Evolutionary conservation across 2,888 invertebrate species (phyloP).

Genomic region (Ariolimax columbianus): DNA sequence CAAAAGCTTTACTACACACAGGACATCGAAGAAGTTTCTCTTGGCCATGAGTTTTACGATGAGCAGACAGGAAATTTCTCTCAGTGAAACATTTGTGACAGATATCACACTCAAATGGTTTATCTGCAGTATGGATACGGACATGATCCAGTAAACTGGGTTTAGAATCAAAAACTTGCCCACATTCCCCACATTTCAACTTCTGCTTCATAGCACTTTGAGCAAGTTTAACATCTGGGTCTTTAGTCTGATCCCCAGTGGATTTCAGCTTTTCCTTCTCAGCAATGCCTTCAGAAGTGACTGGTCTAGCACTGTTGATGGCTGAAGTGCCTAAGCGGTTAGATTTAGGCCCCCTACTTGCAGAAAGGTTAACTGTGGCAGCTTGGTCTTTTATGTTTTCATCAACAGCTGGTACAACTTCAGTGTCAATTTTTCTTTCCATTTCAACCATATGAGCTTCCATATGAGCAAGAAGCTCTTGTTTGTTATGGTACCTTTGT

Average conservation of each 20-base stretch:
- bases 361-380: neutral
- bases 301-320: neutral
- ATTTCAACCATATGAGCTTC: slow-evolving; percentile 50
- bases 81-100: slow-evolving; percentile 51
- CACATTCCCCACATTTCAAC: slow-evolving; percentile 51
- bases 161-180: slow-evolving; percentile 41
- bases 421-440: slow-evolving; percentile 36
- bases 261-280: slow-evolving; percentile 4
- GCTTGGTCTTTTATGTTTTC: slow-evolving; percentile 8
- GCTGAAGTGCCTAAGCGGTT: neutral
- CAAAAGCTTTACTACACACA: slow-evolving; percentile 50
- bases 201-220: slow-evolving; percentile 10
- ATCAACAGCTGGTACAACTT: neutral
- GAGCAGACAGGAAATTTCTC: slow-evolving; percentile 40
- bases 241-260: slow-evolving; percentile 11
- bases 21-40: slow-evolving; percentile 47
- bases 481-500: slow-evolving; percentile 48
- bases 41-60: slow-evolving; percentile 48
- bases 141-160: slow-evolving; percentile 48
- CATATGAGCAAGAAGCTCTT: slow-evolving; percentile 45
- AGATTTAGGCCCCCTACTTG: slow-evolving; percentile 18
- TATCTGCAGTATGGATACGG: slow-evolving; percentile 46
- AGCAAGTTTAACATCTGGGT: neutral
- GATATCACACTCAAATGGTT: slow-evolving; percentile 52
- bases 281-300: neutral